Evolutionary conservation across 2,797 vertebrate species (phyloP).

Genomic region (Sciurus carolinensis): DNA sequence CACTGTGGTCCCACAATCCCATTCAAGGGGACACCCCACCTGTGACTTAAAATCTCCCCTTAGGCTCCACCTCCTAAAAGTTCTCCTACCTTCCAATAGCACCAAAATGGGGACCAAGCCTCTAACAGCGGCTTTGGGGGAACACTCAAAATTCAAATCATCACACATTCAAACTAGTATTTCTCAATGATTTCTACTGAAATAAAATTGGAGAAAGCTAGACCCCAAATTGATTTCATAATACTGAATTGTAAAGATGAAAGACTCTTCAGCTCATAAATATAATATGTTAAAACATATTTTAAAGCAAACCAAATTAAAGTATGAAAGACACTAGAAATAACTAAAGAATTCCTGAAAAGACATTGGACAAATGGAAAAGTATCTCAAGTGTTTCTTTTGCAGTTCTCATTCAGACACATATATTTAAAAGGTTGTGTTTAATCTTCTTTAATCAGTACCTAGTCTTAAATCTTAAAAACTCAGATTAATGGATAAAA

Average conservation of each 20-base stretch:
- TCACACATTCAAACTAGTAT: background rate
- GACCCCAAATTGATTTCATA: background rate
- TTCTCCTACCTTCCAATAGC: too few species aligned
- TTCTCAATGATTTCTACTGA: background rate
- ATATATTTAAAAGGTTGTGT: background rate
- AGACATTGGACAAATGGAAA: background rate
- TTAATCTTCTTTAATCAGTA: background rate
- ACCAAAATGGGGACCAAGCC: rapidly evolving
- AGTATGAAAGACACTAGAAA: background rate
- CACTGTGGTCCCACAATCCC: background rate
- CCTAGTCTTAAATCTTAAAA: conserved; percentile 37
- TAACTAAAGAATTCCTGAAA: background rate
- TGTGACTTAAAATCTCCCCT: background rate
- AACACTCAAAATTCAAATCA: background rate
- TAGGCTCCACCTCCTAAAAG: background rate
- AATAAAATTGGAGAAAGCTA: background rate
- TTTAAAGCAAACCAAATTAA: conserved; percentile 34
- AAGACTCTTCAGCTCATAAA: background rate
- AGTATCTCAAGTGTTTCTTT: background rate
- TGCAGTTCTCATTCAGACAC: background rate
- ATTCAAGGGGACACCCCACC: background rate
- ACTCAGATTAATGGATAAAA: background rate
- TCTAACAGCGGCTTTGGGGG: background rate
- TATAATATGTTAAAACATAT: background rate
- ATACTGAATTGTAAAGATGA: conserved; percentile 8